These are phyloP conservation scores for Bungarus multicinctus DNA, from an alignment of 2,113 vertebrate species.

Conservation along the genomic window DNA sequence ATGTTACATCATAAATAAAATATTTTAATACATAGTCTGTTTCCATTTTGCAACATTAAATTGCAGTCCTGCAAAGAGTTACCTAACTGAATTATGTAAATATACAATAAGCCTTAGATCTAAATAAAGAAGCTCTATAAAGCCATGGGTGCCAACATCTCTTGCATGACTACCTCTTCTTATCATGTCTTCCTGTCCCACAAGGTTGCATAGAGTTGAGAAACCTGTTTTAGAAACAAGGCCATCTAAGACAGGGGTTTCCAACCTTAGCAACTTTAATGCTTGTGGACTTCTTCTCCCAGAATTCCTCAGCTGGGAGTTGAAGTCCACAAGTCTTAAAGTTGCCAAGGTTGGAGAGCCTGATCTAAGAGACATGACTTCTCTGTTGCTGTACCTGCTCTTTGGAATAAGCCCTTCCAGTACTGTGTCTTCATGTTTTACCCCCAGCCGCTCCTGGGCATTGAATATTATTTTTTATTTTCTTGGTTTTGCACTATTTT, in stretches of 20 bases:
- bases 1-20: neutral
- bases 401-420: neutral
- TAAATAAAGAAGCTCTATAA: neutral
- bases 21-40: neutral
- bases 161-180: neutral
- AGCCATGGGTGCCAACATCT: neutral
- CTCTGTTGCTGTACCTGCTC: neutral
- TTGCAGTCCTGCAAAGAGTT: neutral
- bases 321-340: too few relatives aligned
- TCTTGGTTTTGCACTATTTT: neutral
- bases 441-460: neutral
- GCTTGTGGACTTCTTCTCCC: too few relatives aligned
- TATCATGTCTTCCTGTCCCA: neutral
- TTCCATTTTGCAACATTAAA: neutral
- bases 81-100: neutral
- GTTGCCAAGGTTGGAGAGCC: too few relatives aligned
- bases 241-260: neutral
- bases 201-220: neutral
- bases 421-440: neutral
- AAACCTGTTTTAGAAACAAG: neutral
- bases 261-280: too few relatives aligned
- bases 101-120: neutral
- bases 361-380: neutral
- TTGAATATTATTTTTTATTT: neutral
- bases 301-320: too few relatives aligned